Percentiles rank a stretch among this genome's conserved stretches.
Evolutionary conservation across 2,797 vertebrate genomes (phyloP).

Genomic region (Hapalemur alaotrensis): DNA sequence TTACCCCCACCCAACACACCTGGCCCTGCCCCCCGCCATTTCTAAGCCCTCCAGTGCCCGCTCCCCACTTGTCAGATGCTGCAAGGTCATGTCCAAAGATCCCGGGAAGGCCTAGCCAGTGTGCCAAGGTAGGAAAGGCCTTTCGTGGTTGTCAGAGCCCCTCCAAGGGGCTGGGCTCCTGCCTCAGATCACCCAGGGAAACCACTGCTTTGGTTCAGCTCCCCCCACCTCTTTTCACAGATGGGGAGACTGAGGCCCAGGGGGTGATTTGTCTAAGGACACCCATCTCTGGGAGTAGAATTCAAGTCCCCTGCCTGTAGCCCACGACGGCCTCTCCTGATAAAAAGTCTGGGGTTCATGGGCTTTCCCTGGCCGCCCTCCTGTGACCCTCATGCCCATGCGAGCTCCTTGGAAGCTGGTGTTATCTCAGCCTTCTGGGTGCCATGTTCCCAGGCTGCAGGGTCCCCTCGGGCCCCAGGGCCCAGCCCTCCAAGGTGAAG

Average conservation of each 20-base stretch:
- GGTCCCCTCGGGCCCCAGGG: neutral
- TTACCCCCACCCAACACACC: neutral
- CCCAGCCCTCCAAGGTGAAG: neutral
- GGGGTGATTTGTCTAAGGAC: neutral
- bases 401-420: neutral
- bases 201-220: neutral
- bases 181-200: neutral
- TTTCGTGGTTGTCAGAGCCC: neutral
- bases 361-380: too few relatives aligned
- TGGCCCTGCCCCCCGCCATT: neutral
- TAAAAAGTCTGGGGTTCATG: neutral
- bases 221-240: neutral
- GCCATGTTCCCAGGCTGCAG: neutral
- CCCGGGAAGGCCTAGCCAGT: neutral
- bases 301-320: neutral
- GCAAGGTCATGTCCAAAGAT: neutral
- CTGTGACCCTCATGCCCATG: accelerated
- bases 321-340: neutral
- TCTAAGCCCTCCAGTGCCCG: neutral
- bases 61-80: neutral
- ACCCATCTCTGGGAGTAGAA: neutral
- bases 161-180: neutral
- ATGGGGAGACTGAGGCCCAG: neutral
- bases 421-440: neutral
- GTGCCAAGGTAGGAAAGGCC: neutral